phyloP scores from a whole-genome alignment of 2,797 vertebrate genomes.

The Silurus aristotelis region DNA sequence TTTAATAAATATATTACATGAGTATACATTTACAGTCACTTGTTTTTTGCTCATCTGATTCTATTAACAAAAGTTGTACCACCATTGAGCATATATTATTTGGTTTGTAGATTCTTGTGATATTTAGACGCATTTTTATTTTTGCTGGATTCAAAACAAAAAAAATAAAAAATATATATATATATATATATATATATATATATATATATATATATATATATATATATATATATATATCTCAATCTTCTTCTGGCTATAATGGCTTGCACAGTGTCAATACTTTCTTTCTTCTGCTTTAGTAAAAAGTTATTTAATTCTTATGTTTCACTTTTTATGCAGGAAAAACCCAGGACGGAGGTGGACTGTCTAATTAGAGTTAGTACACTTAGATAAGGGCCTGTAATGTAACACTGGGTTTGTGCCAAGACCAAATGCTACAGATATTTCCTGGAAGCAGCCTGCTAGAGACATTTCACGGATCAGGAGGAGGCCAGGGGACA shows the following conservation, averaged over 20 bases:
- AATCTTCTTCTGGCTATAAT: background rate
- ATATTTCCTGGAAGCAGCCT: slow-evolving; percentile 25
- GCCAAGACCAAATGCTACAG: slow-evolving; percentile 25
- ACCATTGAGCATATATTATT: background rate
- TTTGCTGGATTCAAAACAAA: too few species aligned
- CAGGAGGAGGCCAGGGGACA: slow-evolving; percentile 29
- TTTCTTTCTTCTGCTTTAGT: background rate
- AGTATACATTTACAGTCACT: background rate
- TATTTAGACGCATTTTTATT: background rate
- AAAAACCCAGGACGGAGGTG: background rate
- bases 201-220: too few species aligned
- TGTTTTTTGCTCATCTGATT: background rate
- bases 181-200: too few species aligned
- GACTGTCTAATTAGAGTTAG: background rate
- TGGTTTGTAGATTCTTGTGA: background rate
- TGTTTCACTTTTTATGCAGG: background rate
- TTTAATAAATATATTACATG: too few species aligned
- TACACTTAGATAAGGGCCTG: background rate
- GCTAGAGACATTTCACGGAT: slow-evolving; percentile 30
- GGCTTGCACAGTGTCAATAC: background rate
- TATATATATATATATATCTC: too few species aligned
- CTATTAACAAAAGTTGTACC: background rate
- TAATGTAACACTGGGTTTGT: background rate
- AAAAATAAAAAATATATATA: too few species aligned
- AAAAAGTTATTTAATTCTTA: background rate